phyloP scores from a whole-genome alignment of 2,113 vertebrate species.

The Prietella phreatophila region DNA sequence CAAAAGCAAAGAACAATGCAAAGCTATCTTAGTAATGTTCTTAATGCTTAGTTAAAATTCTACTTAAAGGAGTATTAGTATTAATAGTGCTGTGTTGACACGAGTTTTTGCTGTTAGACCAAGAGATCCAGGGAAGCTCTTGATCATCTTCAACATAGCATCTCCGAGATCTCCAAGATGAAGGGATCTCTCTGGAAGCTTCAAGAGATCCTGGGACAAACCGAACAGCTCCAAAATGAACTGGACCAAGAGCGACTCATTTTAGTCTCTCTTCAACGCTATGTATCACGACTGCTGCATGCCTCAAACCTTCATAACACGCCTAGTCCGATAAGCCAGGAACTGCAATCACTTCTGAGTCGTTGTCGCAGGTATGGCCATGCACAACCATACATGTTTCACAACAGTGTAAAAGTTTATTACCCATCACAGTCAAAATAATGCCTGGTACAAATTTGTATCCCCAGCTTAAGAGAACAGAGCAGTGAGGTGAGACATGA shows the following conservation, averaged over 20 bases:
- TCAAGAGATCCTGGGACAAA: conserved; percentile 65
- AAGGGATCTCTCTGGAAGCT: conserved; percentile 72
- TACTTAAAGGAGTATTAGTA: background rate
- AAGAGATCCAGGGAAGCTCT: conserved; percentile 81
- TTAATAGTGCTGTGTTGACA: background rate
- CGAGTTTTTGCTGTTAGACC: conserved; percentile 68
- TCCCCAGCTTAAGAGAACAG: conserved; percentile 77
- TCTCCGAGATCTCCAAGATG: conserved; percentile 71
- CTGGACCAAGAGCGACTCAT: conserved; percentile 75
- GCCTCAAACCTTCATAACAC: conserved; percentile 50
- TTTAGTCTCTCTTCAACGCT: conserved; percentile 74
- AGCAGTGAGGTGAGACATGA: conserved; percentile 68
- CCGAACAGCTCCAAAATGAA: conserved; percentile 68
- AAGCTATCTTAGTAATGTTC: background rate
- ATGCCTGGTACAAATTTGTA: background rate
- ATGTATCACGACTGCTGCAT: conserved; percentile 67
- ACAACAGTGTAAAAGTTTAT: background rate
- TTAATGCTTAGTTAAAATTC: background rate
- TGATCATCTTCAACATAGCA: conserved; percentile 78
- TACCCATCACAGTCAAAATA: background rate
- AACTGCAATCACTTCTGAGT: conserved; percentile 78
- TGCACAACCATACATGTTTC: background rate
- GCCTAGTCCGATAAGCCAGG: conserved; percentile 65
- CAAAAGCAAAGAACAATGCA: background rate
- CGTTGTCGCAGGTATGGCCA: conserved; percentile 74